Base-by-base conservation (phyloP, 2,888 invertebrate species). In the Crocallis elinguaria region DNA sequence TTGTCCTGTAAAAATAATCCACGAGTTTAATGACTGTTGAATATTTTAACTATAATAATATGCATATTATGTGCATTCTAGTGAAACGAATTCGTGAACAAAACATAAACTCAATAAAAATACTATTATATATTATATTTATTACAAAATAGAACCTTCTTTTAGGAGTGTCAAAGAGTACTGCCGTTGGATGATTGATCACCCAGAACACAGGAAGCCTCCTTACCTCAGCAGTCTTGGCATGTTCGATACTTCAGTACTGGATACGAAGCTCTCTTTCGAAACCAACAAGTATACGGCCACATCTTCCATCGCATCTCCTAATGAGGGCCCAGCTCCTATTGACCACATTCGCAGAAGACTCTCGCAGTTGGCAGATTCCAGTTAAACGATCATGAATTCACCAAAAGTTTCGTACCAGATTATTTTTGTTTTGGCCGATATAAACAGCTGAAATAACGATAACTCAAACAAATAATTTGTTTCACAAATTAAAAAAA, bases 101-200 rank as follows among this genome's bases (percentile, higher is more conserved):
- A n/a, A n/a, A n/a, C n/a, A n/a, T n/a, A n/a, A n/a, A n/a, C n/a
- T n/a, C n/a, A n/a, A n/a, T n/a, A n/a, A n/a, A n/a, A n/a, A n/a
- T 23, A 23, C 23, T 23, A 5, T 6, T 23, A 4, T 23, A 23
- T 8, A 6, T 5, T 23, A 23, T 23, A 23, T 23, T 3, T 23
- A 23, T 6, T 23, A 8, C 1, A 8, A 11, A 5, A 3, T 11
- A 25, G 3, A n/a, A 12, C 12, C 21, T 17, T 5, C 8, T 62
- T 72, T 3, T 77, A 93, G 93, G 66, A 93, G 93, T 42, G 93
- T 93, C 0, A 90, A 90, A 64, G 93, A 92, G 46, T 94, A 92
- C 62, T 92, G 92, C 57, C 88, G 92, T 46, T 92, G 93, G 88
- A 88, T 93, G 79, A 87, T 91, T 25, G 86, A 92, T 1, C 92